Percentiles rank a stretch among this genome's conserved stretches.
Evolutionary conservation across 2,888 invertebrate genomes (phyloP).

Genomic region (Drosophila pegasa): DNA sequence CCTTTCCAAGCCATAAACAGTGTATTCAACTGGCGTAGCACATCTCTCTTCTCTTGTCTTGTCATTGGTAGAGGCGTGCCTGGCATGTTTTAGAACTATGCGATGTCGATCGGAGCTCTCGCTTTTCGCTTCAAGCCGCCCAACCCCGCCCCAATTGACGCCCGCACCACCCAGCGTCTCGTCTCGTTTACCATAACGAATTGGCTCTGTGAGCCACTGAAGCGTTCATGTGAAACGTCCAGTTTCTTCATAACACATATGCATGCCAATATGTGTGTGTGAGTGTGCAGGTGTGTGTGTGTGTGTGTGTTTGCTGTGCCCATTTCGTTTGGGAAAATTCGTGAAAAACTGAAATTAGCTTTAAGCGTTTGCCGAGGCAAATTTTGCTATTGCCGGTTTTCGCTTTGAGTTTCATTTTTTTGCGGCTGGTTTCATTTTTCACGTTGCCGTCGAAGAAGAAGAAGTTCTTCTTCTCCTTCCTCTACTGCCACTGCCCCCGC

Average conservation of each 20-base stretch:
- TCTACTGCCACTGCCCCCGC: constrained; percentile 12
- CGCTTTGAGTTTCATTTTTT: constrained; percentile 46
- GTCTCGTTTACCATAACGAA: constrained; percentile 53
- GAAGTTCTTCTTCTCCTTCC: constrained; percentile 25
- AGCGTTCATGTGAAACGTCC: constrained; percentile 83
- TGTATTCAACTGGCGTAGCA: background rate
- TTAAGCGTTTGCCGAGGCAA: constrained; percentile 51
- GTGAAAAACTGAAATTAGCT: constrained; percentile 75
- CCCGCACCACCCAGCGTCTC: constrained; percentile 1
- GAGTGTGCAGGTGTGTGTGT: constrained; percentile 14
- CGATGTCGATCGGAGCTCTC: constrained; percentile 42
- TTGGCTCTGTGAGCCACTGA: constrained; percentile 73
- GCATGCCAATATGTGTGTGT: constrained; percentile 7
- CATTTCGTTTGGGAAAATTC: constrained; percentile 75
- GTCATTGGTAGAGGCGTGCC: constrained; percentile 12
- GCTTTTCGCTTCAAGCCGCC: constrained; percentile 36
- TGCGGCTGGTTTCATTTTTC: constrained; percentile 47
- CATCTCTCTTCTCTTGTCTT: constrained; percentile 5
- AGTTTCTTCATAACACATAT: constrained; percentile 69
- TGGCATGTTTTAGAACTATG: constrained; percentile 28
- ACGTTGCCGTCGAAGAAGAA: too few relatives aligned
- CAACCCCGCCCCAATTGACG: background rate
- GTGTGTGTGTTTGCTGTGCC: constrained; percentile 49
- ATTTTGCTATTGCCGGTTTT: constrained; percentile 56
- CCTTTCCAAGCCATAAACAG: background rate